phyloP scores from a whole-genome alignment of 2,113 vertebrate species.

The Spea multiplicata region DNA sequence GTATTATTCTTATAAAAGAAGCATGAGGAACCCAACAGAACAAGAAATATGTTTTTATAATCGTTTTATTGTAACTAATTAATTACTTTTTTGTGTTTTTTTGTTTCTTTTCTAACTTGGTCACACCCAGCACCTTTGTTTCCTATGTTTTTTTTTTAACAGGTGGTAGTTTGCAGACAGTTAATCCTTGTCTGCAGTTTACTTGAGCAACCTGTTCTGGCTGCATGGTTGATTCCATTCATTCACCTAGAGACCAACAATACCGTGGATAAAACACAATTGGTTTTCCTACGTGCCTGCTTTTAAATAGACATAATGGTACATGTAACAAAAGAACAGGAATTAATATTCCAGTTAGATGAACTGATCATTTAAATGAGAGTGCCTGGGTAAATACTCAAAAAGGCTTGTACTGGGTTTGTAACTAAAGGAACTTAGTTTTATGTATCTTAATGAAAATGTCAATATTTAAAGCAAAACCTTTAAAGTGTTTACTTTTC shows the following conservation, averaged over 20 bases:
- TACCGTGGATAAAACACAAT: constrained; percentile 33
- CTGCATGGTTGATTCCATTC: constrained; percentile 43
- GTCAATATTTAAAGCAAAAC: too few species aligned
- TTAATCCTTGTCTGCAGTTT: constrained; percentile 39
- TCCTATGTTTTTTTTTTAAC: constrained; percentile 1
- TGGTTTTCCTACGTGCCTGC: constrained; percentile 31
- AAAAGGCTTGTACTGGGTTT: neutral
- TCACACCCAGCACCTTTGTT: constrained; percentile 20
- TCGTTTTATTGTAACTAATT: too few species aligned
- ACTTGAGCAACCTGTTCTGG: constrained; percentile 44
- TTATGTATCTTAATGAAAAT: too few species aligned
- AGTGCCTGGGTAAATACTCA: constrained; percentile 28
- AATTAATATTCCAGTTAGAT: constrained; percentile 32
- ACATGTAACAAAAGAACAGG: constrained; percentile 5
- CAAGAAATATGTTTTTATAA: too few species aligned
- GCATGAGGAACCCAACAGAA: too few species aligned
- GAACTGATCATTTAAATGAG: constrained; percentile 27
- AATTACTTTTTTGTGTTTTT: neutral
- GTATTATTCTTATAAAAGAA: too few species aligned
- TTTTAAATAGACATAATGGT: constrained; percentile 37
- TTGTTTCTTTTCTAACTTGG: neutral
- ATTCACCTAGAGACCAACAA: constrained; percentile 42
- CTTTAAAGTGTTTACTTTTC: neutral
- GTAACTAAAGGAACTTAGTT: neutral
- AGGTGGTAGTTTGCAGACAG: constrained; percentile 40